Conservation (phyloP, 2,113 vertebrate genomes). For the Nicator chloris region DNA sequence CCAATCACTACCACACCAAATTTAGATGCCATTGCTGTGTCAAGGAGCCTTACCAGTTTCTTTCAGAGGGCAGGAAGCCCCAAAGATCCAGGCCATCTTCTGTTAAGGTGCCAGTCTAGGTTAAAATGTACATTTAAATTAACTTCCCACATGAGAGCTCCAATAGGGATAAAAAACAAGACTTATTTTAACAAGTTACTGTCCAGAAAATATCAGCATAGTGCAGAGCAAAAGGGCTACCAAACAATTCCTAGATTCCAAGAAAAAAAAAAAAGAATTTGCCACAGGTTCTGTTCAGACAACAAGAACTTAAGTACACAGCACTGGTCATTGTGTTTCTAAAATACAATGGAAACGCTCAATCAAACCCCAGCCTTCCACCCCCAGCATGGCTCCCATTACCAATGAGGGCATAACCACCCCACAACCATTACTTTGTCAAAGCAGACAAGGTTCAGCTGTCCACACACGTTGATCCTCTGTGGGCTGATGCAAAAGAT, state of each 20-base stretch:
- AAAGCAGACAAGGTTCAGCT: slow-evolving; percentile 80
- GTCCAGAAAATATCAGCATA: not conserved
- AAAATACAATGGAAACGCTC: not conserved
- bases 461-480: slow-evolving; percentile 79
- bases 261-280: not conserved
- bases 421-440: slow-evolving; percentile 72
- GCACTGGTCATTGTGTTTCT: not conserved
- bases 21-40: not conserved
- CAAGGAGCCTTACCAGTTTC: slow-evolving; percentile 62
- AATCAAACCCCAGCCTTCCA: not conserved
- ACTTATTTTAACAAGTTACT: not conserved
- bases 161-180: not conserved
- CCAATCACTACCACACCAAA: not conserved
- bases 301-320: not conserved
- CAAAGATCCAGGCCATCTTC: slow-evolving; percentile 79
- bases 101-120: slow-evolving; percentile 81
- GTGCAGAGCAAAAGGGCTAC: not conserved
- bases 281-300: not conserved
- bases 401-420: not conserved
- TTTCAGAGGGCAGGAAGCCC: slow-evolving; percentile 71
- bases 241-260: not conserved
- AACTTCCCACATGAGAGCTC: not conserved
- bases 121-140: slow-evolving; percentile 48
- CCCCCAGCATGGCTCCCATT: not conserved
- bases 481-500: slow-evolving; percentile 83